A percentile compares a stretch with the other conserved stretches of the same genome.
Conservation (phyloP, 2,797 vertebrate species). For the Syndactyla subalaris region DNA sequence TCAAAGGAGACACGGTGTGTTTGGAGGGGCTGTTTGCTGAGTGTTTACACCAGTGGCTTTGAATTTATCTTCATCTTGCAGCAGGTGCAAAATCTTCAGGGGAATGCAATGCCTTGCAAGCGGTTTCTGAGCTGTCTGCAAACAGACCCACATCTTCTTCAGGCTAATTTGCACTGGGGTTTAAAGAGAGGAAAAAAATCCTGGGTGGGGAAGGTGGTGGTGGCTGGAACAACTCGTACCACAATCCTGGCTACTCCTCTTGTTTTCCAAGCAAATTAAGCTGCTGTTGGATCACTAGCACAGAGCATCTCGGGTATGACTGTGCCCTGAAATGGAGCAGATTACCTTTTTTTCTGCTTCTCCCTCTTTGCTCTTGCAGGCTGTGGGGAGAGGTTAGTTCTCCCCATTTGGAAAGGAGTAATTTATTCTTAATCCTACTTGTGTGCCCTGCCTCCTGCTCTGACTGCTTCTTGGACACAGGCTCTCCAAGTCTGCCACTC, state of each 20-base stretch:
- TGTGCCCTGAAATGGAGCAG: neutral
- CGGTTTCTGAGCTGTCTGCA: neutral
- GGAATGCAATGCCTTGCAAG: neutral
- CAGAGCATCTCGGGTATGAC: neutral
- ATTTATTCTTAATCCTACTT: neutral
- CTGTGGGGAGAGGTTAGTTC: neutral
- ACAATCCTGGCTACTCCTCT: neutral
- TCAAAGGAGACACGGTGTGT: neutral
- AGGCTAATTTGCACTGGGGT: neutral
- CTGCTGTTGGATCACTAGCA: neutral
- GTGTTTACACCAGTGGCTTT: slow-evolving; percentile 13
- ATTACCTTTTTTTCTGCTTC: neutral
- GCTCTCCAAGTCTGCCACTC: neutral
- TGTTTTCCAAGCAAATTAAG: neutral
- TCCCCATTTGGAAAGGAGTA: neutral
- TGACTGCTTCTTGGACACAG: neutral
- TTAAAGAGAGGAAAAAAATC: neutral
- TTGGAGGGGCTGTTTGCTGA: slow-evolving; percentile 24
- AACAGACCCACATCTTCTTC: neutral
- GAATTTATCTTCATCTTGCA: slow-evolving; percentile 45
- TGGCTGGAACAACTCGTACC: neutral
- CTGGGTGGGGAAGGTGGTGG: neutral
- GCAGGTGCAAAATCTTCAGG: neutral
- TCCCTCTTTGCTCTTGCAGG: neutral
- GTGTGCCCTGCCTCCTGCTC: neutral